Percentiles rank a stretch among this genome's conserved stretches.
These are phyloP conservation scores for Lissonota sp. DNA, from an alignment of 2,888 invertebrate genomes.

Conservation along the genomic window DNA sequence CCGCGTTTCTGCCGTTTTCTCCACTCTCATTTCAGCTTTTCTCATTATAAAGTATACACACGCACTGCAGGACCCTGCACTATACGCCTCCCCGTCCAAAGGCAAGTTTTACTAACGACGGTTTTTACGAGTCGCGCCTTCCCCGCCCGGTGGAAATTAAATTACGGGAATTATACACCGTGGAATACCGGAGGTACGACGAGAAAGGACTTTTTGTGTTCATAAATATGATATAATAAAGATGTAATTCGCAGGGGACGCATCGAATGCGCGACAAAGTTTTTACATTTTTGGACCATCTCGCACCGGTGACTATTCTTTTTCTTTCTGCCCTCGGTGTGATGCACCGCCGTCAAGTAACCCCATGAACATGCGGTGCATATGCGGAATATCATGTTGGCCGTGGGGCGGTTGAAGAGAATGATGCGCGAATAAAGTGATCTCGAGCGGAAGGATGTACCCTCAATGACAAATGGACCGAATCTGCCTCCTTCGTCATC, in stretches of 20 bases:
- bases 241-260: too few species aligned
- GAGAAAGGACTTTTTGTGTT: not conserved
- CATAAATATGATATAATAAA: not conserved
- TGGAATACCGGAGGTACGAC: not conserved
- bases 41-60: constrained; percentile 32
- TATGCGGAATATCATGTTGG: too few species aligned
- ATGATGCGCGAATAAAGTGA: constrained; percentile 66
- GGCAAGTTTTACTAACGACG: not conserved
- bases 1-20: constrained; percentile 43
- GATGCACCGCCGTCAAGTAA: too few species aligned
- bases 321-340: too few species aligned
- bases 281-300: too few species aligned
- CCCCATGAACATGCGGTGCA: too few species aligned
- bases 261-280: too few species aligned
- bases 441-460: constrained; percentile 61
- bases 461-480: constrained; percentile 73
- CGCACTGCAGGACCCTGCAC: not conserved
- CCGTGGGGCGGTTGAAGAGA: constrained; percentile 8
- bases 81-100: not conserved
- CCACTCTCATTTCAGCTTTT: constrained; percentile 38
- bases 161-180: not conserved
- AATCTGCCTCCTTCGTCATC: constrained; percentile 21
- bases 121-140: not conserved
- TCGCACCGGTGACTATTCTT: too few species aligned
- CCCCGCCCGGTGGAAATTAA: not conserved